Conservation (phyloP, 2,888 invertebrate species). For the Netelia inedita region DNA sequence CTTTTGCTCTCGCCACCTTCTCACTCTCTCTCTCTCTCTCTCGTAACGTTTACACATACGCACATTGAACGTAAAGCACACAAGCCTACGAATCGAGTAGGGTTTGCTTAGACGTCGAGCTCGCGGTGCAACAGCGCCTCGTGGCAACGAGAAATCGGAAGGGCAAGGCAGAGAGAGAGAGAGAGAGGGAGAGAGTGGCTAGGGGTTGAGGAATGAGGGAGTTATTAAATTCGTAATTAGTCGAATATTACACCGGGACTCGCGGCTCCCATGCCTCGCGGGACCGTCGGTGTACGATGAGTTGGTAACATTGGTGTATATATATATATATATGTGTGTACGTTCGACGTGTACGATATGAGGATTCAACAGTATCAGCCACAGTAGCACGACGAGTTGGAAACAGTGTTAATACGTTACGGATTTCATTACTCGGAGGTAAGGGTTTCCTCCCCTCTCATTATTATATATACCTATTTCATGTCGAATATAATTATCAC, state of each 20-base stretch:
- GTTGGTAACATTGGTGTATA: slow-evolving; percentile 31
- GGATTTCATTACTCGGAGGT: slow-evolving; percentile 77
- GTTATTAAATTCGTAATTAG: slow-evolving; percentile 84
- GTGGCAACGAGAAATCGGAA: slow-evolving; percentile 72
- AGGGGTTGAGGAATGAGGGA: slow-evolving; percentile 43
- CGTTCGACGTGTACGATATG: slow-evolving; percentile 61
- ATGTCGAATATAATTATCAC: slow-evolving; percentile 20
- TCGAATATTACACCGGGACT: slow-evolving; percentile 81
- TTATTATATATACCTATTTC: slow-evolving; percentile 18
- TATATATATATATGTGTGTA: slow-evolving; percentile 13
- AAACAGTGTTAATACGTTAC: slow-evolving; percentile 78
- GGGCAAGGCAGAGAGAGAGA: slow-evolving; percentile 13
- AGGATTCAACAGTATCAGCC: slow-evolving; percentile 59
- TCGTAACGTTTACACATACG: background rate
- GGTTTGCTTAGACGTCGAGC: slow-evolving; percentile 75
- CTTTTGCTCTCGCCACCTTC: background rate
- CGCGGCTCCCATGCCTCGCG: slow-evolving; percentile 67
- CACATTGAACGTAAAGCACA: background rate
- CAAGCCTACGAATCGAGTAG: slow-evolving; percentile 48
- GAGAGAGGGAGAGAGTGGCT: slow-evolving; percentile 20
- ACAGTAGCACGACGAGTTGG: slow-evolving; percentile 7
- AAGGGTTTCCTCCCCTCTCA: slow-evolving; percentile 32
- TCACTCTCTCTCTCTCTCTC: slow-evolving; percentile 2
- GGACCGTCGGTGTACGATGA: slow-evolving; percentile 44
- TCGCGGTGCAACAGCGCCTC: slow-evolving; percentile 77